A percentile compares a stretch with the other conserved stretches of the same genome.
Evolutionary conservation across 1,140 invertebrate species (phyloP).

Genomic region (Venustaconcha ellipsiformis): DNA sequence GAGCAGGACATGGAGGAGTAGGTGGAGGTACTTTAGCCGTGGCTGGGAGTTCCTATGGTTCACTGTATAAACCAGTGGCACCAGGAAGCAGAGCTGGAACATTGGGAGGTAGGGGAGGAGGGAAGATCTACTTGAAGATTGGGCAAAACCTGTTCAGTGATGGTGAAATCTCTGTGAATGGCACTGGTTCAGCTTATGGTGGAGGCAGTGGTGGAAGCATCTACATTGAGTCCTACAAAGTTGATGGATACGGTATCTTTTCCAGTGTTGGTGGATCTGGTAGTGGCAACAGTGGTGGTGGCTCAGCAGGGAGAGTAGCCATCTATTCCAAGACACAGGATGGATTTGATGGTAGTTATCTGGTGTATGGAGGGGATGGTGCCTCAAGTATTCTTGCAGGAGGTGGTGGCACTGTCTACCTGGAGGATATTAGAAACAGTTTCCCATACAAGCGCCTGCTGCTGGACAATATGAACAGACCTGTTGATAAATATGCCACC

Average conservation of each 20-base stretch:
- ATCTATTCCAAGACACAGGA: conserved; percentile 40
- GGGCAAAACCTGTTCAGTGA: conserved; percentile 48
- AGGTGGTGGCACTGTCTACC: conserved; percentile 53
- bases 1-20: conserved; percentile 52
- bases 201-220: conserved; percentile 59
- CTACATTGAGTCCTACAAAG: conserved; percentile 43
- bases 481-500: conserved; percentile 48
- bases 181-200: conserved; percentile 39
- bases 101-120: conserved; percentile 48
- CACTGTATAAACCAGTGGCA: conserved; percentile 47
- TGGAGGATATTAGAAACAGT: conserved; percentile 43
- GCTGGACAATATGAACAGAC: conserved; percentile 45
- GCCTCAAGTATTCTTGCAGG: conserved; percentile 32
- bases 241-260: conserved; percentile 54
- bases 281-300: conserved; percentile 40
- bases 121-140: conserved; percentile 45
- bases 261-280: conserved; percentile 47
- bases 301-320: conserved; percentile 53
- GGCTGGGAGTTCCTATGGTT: conserved; percentile 44
- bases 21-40: conserved; percentile 38
- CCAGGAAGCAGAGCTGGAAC: conserved; percentile 47
- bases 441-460: conserved; percentile 42
- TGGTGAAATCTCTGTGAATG: conserved; percentile 52
- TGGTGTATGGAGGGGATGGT: conserved; percentile 42
- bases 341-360: conserved; percentile 45